Evolutionary conservation across 1,140 invertebrate species (phyloP).

Genomic region (Neelides sp.): DNA sequence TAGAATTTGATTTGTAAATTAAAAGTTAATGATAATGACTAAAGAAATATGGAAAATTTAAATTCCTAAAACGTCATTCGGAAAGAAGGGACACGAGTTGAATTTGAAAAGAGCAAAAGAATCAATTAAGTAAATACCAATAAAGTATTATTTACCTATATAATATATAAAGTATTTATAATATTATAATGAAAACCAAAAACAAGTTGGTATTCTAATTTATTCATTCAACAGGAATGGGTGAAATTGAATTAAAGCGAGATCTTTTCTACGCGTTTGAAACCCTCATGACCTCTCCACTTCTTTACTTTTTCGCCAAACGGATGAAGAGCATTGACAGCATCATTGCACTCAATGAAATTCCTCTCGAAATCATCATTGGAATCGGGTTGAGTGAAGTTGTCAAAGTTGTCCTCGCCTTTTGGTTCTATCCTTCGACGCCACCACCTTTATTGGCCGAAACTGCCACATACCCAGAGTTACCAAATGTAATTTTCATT

Average conservation of each 20-base stretch:
- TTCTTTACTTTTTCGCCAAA: background rate
- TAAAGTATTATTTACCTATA: too few relatives aligned
- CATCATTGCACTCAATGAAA: slow-evolving; percentile 3
- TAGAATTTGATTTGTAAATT: too few relatives aligned
- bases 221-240: too few relatives aligned
- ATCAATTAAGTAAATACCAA: too few relatives aligned
- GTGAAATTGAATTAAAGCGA: background rate
- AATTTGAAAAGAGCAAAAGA: too few relatives aligned
- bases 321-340: background rate
- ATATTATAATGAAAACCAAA: too few relatives aligned
- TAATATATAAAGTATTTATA: too few relatives aligned
- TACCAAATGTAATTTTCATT: background rate
- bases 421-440: slow-evolving; percentile 1
- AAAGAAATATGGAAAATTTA: too few relatives aligned
- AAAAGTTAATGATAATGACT: too few relatives aligned
- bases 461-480: background rate
- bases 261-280: slow-evolving; percentile 1
- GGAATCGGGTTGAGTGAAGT: slow-evolving; percentile 12
- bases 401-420: slow-evolving; percentile 8
- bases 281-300: background rate
- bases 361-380: slow-evolving; percentile 13
- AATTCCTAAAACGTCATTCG: too few relatives aligned
- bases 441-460: background rate
- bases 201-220: too few relatives aligned
- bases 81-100: too few relatives aligned